phyloP scores from a whole-genome alignment of 1,140 invertebrate species.

The Armadillidium nasatum region DNA sequence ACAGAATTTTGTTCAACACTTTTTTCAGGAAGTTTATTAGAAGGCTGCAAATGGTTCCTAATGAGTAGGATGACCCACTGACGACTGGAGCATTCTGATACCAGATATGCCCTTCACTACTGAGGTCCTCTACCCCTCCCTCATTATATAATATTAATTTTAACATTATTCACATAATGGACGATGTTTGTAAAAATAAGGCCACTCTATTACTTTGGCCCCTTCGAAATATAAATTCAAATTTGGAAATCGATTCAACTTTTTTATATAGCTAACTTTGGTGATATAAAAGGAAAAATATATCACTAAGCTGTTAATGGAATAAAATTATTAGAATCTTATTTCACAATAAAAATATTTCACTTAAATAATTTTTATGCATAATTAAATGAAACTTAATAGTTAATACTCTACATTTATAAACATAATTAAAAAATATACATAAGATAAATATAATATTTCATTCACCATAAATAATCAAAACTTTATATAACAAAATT shows the following conservation, averaged over 20 bases:
- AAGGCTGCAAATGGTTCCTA: not conserved
- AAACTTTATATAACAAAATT: no score
- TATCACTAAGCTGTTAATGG: not conserved
- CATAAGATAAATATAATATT: no score
- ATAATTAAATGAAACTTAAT: constrained; percentile 1
- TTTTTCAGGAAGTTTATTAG: not conserved
- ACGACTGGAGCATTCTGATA: not conserved
- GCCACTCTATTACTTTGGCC: no score
- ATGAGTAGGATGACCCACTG: constrained; percentile 6
- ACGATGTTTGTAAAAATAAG: no score
- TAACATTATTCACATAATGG: not conserved
- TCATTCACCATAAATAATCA: no score
- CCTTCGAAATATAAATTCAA: not conserved
- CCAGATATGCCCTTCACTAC: not conserved
- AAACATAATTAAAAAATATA: no score
- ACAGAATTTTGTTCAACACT: not conserved
- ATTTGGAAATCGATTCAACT: not conserved
- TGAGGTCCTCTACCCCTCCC: constrained; percentile 9
- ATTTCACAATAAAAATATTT: not conserved
- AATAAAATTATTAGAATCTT: not conserved
- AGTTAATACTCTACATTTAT: no score
- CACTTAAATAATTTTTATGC: not conserved
- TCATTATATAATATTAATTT: not conserved
- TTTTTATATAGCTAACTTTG: not conserved
- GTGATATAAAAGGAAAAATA: not conserved